A percentile compares a stretch with the other conserved stretches of the same genome.
Evolutionary conservation across 2,113 vertebrate genomes (phyloP).

Genomic region (Garra rufa): DNA sequence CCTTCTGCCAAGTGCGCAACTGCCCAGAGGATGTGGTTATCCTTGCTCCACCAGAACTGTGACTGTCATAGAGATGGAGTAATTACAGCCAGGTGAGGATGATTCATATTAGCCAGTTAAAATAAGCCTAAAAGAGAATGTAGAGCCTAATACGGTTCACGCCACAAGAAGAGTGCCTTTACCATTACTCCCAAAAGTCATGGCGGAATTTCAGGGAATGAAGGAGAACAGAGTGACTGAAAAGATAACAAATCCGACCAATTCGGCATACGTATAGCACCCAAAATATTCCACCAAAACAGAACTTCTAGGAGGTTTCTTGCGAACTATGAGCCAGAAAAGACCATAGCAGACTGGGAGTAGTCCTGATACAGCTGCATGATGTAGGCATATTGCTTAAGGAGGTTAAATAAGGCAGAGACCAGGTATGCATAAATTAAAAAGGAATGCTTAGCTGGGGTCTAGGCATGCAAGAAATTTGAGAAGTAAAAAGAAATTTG

Average conservation of each 20-base stretch:
- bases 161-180: slow-evolving; percentile 18
- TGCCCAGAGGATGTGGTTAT: no score
- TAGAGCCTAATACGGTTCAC: not conserved
- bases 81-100: not conserved
- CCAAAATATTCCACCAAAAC: slow-evolving; percentile 30
- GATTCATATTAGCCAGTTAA: slow-evolving; percentile 9
- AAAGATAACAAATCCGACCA: no score
- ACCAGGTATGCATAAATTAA: slow-evolving; percentile 28
- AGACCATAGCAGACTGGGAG: slow-evolving; percentile 65
- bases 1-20: no score
- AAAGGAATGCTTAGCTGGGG: slow-evolving; percentile 60
- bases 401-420: slow-evolving; percentile 64
- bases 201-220: slow-evolving; percentile 16
- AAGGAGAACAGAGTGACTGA: no score
- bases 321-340: slow-evolving; percentile 62
- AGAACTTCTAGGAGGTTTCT: slow-evolving; percentile 39
- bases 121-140: slow-evolving; percentile 33
- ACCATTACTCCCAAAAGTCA: slow-evolving; percentile 19
- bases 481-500: no score
- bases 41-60: no score
- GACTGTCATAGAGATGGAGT: no score
- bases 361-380: slow-evolving; percentile 67
- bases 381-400: slow-evolving; percentile 69
- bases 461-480: slow-evolving; percentile 56
- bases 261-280: slow-evolving; percentile 12